Base-by-base conservation (phyloP, 2,797 vertebrate genomes). In the Chaetodon trifasciatus region DNA sequence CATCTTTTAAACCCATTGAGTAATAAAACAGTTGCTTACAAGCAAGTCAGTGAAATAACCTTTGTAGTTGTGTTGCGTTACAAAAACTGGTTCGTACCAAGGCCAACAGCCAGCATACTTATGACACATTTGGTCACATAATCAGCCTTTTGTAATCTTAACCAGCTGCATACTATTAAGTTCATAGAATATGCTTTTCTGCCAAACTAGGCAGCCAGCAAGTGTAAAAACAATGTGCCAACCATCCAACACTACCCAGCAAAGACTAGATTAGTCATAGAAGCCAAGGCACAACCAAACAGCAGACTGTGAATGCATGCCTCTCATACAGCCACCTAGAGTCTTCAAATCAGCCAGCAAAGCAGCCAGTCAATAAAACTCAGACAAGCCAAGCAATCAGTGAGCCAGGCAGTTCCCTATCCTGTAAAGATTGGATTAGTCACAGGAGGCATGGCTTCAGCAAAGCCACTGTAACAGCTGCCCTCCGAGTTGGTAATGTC, bases 391-490 rank as follows among this genome's bases (percentile, higher is more conserved):
- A 80, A 76, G 71, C 62, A 76, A 42, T 80, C 75, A 81, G 70
- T 4, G 21, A 62, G 57, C 42, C 70, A 42, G 47, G 73, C 47
- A 85, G 78, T 55, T 65, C 50, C 35, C 56, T 62, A 39, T 82
- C 52, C 60, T 73, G 63, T 65, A 78, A 62, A 72, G 57, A 80
- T 60, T 68, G 74, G 76, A 89, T 83, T 83, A 81, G 77, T 78
- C 76, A 84, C 57, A 77, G 64, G 58, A 82, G 42, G 53, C 65
- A 79, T 50, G 28, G 67, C 35, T 56, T 74, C 57, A 65, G 62
- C 32, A 24, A 76, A 72, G 52, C 66, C 71, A 56, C 52, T n/a
- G 52, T 40, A 69, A 58, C 69, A 78, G 70, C 79, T 77, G 80
- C 69, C 61, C 69, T 79, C 68, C 21, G 55, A 70, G 57, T n/a